phyloP scores from a whole-genome alignment of 2,113 vertebrate genomes.

The Campylorhamphus procurvoides region DNA sequence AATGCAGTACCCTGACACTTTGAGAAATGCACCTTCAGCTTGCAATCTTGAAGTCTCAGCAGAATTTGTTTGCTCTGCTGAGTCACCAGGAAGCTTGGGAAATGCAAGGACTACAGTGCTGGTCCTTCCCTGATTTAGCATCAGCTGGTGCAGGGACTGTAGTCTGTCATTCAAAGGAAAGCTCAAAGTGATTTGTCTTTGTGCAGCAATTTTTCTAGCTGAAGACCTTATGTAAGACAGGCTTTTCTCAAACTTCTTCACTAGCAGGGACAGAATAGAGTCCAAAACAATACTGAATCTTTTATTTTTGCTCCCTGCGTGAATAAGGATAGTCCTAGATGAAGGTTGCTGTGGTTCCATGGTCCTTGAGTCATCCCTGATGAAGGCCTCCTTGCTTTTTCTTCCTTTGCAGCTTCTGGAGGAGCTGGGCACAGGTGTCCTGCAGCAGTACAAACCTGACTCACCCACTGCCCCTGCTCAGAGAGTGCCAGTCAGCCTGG shows the following conservation, averaged over 20 bases:
- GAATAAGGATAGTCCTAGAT: neutral
- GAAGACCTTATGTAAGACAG: neutral
- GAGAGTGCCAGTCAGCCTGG: slow-evolving; percentile 82
- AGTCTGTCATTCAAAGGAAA: neutral
- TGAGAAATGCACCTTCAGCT: neutral
- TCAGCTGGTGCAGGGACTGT: neutral
- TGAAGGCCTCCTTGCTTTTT: neutral
- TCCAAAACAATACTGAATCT: neutral
- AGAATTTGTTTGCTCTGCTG: neutral
- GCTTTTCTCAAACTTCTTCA: neutral
- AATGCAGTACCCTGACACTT: neutral
- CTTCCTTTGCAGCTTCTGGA: slow-evolving; percentile 84
- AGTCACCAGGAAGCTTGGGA: neutral
- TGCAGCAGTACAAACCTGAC: slow-evolving; percentile 89
- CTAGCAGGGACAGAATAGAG: neutral
- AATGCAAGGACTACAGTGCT: neutral
- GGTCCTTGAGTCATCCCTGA: neutral
- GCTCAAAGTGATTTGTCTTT: neutral
- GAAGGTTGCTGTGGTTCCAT: neutral
- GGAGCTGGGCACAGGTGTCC: slow-evolving; percentile 90
- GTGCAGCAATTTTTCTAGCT: neutral
- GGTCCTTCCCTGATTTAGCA: neutral
- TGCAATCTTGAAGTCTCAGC: neutral
- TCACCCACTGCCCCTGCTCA: slow-evolving; percentile 59
- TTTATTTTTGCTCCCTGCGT: neutral